Conservation (phyloP, 2,113 vertebrate species). For the Toxostoma redivivum region DNA sequence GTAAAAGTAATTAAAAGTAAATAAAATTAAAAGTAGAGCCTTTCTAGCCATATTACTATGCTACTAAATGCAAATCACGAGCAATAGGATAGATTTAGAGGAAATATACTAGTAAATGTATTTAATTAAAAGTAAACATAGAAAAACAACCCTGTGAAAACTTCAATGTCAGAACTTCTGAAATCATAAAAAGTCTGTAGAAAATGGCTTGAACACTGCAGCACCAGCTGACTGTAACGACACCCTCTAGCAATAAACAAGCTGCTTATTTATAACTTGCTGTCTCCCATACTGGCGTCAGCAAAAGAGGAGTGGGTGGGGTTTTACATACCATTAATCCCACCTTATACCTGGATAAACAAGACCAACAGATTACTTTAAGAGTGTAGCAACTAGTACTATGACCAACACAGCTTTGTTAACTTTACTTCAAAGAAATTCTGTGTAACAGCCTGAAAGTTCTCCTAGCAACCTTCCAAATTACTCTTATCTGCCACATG, state of each 20-base stretch:
- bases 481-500: not conserved
- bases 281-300: not conserved
- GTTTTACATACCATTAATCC: not conserved
- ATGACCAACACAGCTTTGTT: not conserved
- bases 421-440: not conserved
- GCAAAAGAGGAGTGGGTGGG: not conserved
- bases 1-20: not conserved
- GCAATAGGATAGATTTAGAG: not conserved
- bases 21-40: not conserved
- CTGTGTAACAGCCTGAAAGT: not conserved
- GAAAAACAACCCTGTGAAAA: not conserved
- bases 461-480: not conserved
- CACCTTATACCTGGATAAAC: not conserved
- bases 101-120: not conserved
- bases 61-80: not conserved
- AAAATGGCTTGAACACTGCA: not conserved
- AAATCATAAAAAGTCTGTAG: not conserved
- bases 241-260: not conserved
- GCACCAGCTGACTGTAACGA: not conserved
- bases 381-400: not conserved
- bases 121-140: not conserved
- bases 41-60: not conserved
- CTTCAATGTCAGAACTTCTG: not conserved
- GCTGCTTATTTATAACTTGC: constrained; percentile 1
- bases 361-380: not conserved